Conservation (phyloP, 2,113 vertebrate genomes). For the Podocnemis expansa region DNA sequence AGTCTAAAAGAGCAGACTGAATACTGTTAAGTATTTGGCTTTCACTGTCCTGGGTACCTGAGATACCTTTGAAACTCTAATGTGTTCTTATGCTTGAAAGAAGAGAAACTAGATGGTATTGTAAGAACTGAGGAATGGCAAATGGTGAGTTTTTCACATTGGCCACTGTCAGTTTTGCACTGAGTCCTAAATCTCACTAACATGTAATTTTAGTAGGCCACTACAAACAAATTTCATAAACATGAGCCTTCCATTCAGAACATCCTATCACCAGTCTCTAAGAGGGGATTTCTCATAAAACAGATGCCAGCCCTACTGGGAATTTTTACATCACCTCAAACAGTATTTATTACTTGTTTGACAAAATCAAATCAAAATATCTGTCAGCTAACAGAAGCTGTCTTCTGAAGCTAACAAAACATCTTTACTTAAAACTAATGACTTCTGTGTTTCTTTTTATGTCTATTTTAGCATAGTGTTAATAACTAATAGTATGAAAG, state of each 20-base stretch:
- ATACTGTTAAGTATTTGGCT: not conserved
- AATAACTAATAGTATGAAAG: not conserved
- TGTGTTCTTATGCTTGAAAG: not conserved
- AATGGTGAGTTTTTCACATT: not conserved
- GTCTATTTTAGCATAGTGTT: not conserved
- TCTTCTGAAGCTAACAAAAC: not conserved
- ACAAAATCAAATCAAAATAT: not conserved
- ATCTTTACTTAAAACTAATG: not conserved
- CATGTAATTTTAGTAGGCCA: not conserved
- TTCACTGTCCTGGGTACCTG: not conserved
- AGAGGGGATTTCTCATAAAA: not conserved
- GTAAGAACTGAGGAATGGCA: not conserved
- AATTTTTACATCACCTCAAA: not conserved
- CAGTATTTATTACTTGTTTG: not conserved
- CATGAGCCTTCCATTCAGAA: not conserved
- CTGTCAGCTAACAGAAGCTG: not conserved
- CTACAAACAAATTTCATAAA: not conserved
- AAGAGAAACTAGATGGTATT: not conserved
- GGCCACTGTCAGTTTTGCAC: not conserved
- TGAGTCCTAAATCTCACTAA: not conserved
- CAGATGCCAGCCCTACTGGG: not conserved
- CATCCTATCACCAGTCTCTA: not conserved
- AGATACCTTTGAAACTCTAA: not conserved
- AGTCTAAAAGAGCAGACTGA: not conserved
- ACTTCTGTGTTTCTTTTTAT: not conserved